These are phyloP conservation scores for Pteruthius melanotis DNA, from an alignment of 2,113 vertebrate species.

Conservation along the genomic window DNA sequence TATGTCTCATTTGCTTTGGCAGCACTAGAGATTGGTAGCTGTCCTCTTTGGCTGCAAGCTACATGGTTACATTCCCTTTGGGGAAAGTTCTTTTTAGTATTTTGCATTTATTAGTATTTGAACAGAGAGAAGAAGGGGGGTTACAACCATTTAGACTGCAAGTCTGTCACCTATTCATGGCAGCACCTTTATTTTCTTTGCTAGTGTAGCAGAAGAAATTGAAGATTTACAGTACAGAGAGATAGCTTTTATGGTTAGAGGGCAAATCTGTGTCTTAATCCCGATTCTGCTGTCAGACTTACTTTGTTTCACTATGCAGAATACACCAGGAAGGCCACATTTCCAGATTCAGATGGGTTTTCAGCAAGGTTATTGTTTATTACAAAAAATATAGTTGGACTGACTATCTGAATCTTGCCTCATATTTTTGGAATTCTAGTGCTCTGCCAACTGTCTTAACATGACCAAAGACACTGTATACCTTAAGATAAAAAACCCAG, in stretches of 20 bases:
- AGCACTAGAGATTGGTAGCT: background rate
- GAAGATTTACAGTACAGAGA: background rate
- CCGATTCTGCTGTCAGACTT: background rate
- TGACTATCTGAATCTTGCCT: background rate
- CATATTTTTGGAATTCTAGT: conserved; percentile 12
- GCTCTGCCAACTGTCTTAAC: background rate
- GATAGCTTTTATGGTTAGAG: background rate
- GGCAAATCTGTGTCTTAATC: background rate
- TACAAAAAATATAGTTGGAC: background rate
- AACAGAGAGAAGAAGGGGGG: background rate
- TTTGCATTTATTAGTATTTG: background rate
- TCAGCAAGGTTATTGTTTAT: background rate
- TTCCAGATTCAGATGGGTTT: background rate
- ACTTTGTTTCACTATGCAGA: background rate
- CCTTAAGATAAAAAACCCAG: background rate
- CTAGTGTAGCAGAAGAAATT: background rate
- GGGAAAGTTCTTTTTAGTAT: background rate
- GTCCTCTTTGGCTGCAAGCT: background rate
- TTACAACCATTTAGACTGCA: background rate
- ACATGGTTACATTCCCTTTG: background rate
- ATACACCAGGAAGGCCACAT: background rate
- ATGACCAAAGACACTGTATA: background rate
- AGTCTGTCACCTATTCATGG: background rate
- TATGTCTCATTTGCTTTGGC: background rate
- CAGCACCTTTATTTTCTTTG: conserved; percentile 3